Evolutionary conservation across 2,888 invertebrate species (phyloP), one percentile per base, ranked within the genome.

Genomic region (Heliconius cydno): DNA sequence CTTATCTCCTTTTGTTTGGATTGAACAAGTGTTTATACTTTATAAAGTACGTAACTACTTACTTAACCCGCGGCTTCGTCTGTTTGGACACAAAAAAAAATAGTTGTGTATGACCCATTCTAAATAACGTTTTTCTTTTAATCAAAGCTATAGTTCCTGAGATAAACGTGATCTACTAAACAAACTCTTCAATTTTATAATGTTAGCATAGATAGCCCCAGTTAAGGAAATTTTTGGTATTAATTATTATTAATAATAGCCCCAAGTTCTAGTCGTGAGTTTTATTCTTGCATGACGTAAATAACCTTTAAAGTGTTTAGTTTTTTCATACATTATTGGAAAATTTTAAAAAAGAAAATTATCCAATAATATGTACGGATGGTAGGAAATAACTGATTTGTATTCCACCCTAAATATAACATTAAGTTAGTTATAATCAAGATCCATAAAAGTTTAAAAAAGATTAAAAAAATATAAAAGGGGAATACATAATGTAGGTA

Each of bases 1-100:
- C 79, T 82, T 83, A 83, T 84, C 83, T 80, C 19, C 63, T 38
- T 79, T 30, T 76, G n/a, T 73, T 19, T 38, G 73, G 76, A 79
- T 76, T 79, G n/a, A 75, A 70, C 60, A 70, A 70, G 68, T 79
- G 68, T 63, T 41, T 60, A 68, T 63, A 63, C 3, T 30, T 65
- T 65, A 19, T 65, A 15, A 65, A 65, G 2, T n/a, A n/a, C n/a
- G n/a, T 19, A 60, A 22, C n/a, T n/a, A 12, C 52, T 52, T 52
- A 52, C n/a, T 60, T 60, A 12, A n/a, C 60, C 60, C n/a, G 10
- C 10, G 60, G n/a, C 4, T 60, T 60, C 12, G n/a, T n/a, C n/a
- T 1, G 3, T 0, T n/a, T 60, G 1, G n/a, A 2, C 10, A 19
- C 19, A 52, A 10, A 60, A 60, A n/a, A 57, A 22, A n/a, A n/a